phyloP scores from a whole-genome alignment of 2,888 invertebrate species.

The Cephus pygmeus region DNA sequence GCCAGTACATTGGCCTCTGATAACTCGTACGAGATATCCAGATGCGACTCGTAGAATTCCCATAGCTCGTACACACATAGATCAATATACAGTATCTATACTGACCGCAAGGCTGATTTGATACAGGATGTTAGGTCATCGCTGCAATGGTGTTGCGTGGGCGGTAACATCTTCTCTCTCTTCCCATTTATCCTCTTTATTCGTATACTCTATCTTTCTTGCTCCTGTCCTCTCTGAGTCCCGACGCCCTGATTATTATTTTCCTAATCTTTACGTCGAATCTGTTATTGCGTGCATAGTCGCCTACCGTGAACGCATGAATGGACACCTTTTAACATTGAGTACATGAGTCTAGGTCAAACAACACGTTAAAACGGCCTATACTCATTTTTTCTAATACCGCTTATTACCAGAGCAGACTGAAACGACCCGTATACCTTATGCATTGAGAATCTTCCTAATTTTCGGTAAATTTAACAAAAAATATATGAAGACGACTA shows the following conservation, averaged over 20 bases:
- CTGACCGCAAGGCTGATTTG: slow-evolving; percentile 9
- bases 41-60: slow-evolving; percentile 10
- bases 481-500: not conserved
- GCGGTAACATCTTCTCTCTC: not conserved
- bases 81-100: not conserved
- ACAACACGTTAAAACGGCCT: not conserved
- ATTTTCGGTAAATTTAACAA: no score
- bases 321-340: slow-evolving; percentile 1
- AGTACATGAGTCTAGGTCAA: not conserved
- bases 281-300: slow-evolving; percentile 19
- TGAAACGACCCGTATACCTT: not conserved
- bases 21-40: slow-evolving; percentile 18
- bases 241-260: slow-evolving; percentile 41
- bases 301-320: not conserved
- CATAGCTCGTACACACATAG: slow-evolving; percentile 8
- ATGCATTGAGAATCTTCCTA: not conserved
- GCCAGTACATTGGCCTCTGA: not conserved
- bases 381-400: not conserved
- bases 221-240: not conserved
- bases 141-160: slow-evolving; percentile 7
- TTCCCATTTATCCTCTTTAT: not conserved
- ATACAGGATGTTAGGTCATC: slow-evolving; percentile 47
- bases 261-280: slow-evolving; percentile 36
- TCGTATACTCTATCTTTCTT: not conserved
- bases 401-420: not conserved